Conservation (phyloP, 2,888 invertebrate species). For the Phragmatobia fuliginosa region DNA sequence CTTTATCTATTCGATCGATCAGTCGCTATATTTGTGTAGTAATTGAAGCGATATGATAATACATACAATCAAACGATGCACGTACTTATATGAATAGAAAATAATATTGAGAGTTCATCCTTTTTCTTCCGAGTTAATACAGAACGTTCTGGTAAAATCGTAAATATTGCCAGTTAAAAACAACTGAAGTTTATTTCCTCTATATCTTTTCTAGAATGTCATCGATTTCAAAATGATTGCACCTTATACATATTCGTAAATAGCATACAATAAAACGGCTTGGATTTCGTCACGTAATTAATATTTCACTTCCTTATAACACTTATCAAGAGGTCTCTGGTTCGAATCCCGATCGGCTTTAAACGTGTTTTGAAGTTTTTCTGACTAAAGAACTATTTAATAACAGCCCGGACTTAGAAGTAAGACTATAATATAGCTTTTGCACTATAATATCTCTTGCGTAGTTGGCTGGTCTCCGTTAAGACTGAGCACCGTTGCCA, state of each 20-base stretch:
- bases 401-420: too few species aligned
- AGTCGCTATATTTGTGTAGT: neutral
- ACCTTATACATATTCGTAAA: neutral
- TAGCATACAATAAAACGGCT: neutral
- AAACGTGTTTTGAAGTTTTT: too few species aligned
- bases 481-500: too few species aligned
- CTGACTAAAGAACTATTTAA: too few species aligned
- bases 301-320: constrained; percentile 23
- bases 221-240: neutral
- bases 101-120: neutral
- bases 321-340: too few species aligned
- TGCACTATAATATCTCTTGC: too few species aligned
- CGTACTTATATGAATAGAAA: neutral
- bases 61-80: neutral
- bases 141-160: neutral
- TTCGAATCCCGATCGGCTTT: too few species aligned
- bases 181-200: too few species aligned
- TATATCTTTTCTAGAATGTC: neutral
- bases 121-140: neutral
- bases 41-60: neutral
- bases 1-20: neutral
- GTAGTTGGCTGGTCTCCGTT: too few species aligned
- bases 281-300: constrained; percentile 20
- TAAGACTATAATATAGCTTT: too few species aligned
- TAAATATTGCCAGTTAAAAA: neutral